These are phyloP conservation scores for Euthynnus affinis DNA, from an alignment of 2,797 vertebrate genomes.

Conservation along the genomic window DNA sequence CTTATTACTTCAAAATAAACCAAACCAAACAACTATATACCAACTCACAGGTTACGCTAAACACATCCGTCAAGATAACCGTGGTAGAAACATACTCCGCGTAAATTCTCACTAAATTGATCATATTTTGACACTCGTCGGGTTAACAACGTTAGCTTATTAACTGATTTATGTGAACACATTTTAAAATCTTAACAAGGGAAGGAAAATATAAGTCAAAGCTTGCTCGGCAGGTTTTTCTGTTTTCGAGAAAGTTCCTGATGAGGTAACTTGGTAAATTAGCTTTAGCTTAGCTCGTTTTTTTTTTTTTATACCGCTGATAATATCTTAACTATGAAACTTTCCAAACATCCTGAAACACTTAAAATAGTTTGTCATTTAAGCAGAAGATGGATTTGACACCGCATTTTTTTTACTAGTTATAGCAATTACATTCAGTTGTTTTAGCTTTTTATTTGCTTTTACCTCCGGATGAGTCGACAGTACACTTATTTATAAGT, in stretches of 20 bases:
- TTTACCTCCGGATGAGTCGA: background rate
- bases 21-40: background rate
- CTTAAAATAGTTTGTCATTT: background rate
- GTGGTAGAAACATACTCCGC: background rate
- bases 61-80: background rate
- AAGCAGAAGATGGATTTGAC: background rate
- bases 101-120: background rate
- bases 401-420: accelerated
- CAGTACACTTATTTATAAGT: background rate
- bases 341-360: background rate
- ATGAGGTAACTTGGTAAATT: background rate
- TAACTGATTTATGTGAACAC: accelerated
- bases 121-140: accelerated
- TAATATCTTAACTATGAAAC: background rate
- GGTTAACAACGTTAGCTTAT: no score
- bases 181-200: background rate
- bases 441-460: background rate
- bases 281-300: background rate
- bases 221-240: background rate
- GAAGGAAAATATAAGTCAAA: accelerated
- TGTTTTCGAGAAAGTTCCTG: slow-evolving; percentile 46
- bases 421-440: no score
- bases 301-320: background rate
- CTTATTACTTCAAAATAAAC: background rate
- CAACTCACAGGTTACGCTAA: background rate